These are phyloP conservation scores for Saccopteryx leptura DNA, from an alignment of 2,113 vertebrate species.

Conservation along the genomic window DNA sequence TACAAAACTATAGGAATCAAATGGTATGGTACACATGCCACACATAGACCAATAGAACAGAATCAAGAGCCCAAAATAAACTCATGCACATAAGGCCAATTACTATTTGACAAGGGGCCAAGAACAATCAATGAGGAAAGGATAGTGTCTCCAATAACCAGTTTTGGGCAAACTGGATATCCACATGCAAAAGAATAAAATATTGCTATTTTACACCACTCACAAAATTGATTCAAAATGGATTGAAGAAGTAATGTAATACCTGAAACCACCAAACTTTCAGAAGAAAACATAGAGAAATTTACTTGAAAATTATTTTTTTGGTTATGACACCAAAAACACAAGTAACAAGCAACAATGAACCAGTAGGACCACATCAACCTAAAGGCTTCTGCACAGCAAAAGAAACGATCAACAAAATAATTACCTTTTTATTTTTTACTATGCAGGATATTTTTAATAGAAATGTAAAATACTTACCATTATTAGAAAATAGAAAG, in stretches of 20 bases:
- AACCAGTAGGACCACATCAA: neutral
- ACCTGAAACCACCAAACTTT: neutral
- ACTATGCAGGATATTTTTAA: neutral
- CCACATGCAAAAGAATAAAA: neutral
- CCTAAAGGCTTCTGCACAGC: neutral
- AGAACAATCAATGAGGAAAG: neutral
- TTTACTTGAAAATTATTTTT: neutral
- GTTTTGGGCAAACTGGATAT: neutral
- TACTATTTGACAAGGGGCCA: neutral
- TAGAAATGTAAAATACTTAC: constrained; percentile 43
- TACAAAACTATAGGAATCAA: neutral
- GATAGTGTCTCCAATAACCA: neutral
- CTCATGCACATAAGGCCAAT: neutral
- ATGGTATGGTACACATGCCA: neutral
- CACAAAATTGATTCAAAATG: neutral
- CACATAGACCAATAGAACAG: neutral
- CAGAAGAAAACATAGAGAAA: neutral
- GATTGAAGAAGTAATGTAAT: neutral
- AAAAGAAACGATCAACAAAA: neutral
- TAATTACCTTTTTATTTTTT: constrained; percentile 20
- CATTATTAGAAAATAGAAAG: constrained; percentile 22
- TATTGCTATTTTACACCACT: neutral
- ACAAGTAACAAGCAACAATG: neutral
- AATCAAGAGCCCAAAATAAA: neutral
- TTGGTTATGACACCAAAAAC: neutral